Percentiles rank a stretch among this genome's conserved stretches.
Evolutionary conservation across 2,113 vertebrate species (phyloP).

Genomic region (Microcebus griseorufus): DNA sequence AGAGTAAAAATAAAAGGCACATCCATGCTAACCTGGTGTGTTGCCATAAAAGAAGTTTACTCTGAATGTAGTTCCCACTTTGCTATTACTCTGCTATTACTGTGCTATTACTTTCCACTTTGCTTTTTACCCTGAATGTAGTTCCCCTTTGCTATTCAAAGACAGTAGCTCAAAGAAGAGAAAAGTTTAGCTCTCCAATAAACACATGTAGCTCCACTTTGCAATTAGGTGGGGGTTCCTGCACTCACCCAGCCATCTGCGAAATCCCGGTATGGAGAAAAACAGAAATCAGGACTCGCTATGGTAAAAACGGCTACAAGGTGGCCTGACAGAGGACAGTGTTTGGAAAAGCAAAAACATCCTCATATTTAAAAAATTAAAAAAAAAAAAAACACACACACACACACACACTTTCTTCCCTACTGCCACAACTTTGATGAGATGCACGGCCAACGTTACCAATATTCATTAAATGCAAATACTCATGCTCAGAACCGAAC

Average conservation of each 20-base stretch:
- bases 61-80: neutral
- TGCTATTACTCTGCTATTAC: too few species aligned
- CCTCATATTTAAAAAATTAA: neutral
- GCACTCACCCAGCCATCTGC: neutral
- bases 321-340: rapidly evolving
- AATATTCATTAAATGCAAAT: neutral
- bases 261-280: neutral
- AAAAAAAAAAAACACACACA: neutral
- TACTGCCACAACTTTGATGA: neutral
- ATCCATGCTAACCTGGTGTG: neutral
- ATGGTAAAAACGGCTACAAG: neutral
- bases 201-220: too few species aligned
- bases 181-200: neutral
- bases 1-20: neutral
- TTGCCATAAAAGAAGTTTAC: neutral
- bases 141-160: neutral
- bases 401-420: neutral
- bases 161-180: neutral
- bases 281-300: neutral
- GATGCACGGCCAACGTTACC: neutral
- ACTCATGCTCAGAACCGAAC: too few species aligned
- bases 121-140: neutral
- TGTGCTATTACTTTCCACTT: too few species aligned
- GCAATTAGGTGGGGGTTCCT: neutral
- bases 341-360: neutral